Evolutionary conservation across 2,113 vertebrate genomes (phyloP).

Genomic region (Osmerus eperlanus): DNA sequence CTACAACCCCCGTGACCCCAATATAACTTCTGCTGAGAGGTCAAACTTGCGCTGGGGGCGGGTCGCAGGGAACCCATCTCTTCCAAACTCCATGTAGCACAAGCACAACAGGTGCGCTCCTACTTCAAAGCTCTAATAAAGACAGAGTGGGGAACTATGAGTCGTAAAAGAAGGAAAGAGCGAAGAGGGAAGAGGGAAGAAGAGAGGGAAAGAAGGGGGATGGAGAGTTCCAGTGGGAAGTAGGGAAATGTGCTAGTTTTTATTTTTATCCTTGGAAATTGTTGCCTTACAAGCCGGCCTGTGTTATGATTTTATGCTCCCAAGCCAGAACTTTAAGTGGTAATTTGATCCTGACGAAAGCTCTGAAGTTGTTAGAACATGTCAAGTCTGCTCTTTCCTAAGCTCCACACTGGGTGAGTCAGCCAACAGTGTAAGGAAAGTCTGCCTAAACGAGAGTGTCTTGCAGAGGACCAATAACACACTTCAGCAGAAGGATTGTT

Average conservation of each 20-base stretch:
- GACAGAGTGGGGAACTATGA: conserved; percentile 4
- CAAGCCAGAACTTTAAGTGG: conserved; percentile 16
- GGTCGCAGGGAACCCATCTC: background rate
- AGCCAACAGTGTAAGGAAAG: background rate
- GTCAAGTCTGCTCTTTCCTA: background rate
- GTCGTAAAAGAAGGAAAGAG: conserved; percentile 19
- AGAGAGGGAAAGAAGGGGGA: background rate
- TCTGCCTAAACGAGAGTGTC: background rate
- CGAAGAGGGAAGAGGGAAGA: background rate
- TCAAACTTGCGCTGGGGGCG: conserved; percentile 12
- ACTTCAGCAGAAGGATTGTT: background rate
- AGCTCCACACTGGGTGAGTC: background rate
- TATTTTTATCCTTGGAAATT: conserved; percentile 26
- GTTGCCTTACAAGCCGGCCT: conserved; percentile 20
- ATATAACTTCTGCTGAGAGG: conserved; percentile 7
- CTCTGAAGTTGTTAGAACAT: conserved; percentile 4
- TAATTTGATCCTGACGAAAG: conserved; percentile 5
- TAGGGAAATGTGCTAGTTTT: conserved; percentile 29
- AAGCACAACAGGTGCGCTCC: conserved; percentile 40
- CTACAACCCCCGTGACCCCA: conserved; percentile 9
- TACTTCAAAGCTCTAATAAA: conserved; percentile 33
- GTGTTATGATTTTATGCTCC: conserved; percentile 17
- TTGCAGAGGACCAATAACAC: background rate
- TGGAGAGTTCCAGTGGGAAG: background rate
- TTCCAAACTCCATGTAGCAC: background rate